Conservation (phyloP, 2,113 vertebrate genomes). For the Lanius collurio region DNA sequence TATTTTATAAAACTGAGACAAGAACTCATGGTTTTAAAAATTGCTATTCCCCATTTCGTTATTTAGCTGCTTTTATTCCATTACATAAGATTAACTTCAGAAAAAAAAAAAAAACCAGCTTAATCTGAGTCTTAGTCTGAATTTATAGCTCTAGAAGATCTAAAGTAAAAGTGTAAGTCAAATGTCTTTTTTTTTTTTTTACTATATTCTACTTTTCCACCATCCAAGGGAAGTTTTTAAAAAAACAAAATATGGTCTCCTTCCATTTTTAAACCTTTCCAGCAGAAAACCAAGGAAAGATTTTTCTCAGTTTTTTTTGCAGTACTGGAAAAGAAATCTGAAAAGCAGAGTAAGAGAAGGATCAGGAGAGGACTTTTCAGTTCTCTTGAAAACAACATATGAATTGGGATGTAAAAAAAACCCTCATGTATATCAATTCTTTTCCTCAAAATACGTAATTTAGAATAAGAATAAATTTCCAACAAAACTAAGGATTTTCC, state of each 20-base stretch:
- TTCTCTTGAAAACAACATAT: neutral
- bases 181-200: neutral
- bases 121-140: neutral
- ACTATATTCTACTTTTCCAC: neutral
- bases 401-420: neutral
- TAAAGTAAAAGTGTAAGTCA: neutral
- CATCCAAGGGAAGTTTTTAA: neutral
- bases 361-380: neutral
- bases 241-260: neutral
- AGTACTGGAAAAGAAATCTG: neutral
- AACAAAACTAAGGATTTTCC: neutral
- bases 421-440: neutral
- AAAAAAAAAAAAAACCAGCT: neutral
- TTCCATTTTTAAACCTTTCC: neutral
- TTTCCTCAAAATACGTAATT: neutral
- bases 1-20: neutral
- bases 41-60: neutral
- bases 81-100: neutral
- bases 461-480: neutral
- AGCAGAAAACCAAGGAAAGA: neutral
- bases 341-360: neutral
- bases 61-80: neutral
- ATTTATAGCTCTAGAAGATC: neutral
- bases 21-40: neutral
- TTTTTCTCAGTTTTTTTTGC: neutral